These are phyloP conservation scores for Campaea margaritaria DNA, from an alignment of 2,888 invertebrate genomes.

Conservation along the genomic window DNA sequence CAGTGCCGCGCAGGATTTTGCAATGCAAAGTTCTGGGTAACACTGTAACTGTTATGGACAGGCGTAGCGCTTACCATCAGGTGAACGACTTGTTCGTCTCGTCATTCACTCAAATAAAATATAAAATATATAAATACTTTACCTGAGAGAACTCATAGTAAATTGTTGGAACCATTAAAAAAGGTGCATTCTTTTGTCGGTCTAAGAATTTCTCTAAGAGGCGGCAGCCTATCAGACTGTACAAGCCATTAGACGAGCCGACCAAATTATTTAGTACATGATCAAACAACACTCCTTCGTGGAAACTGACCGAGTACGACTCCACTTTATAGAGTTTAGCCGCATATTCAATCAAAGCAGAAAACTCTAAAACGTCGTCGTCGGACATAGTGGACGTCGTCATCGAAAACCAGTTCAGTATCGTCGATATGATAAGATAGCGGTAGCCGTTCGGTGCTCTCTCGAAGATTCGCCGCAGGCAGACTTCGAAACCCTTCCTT, in stretches of 20 bases:
- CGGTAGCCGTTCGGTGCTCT: slow-evolving; percentile 77
- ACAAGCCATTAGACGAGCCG: slow-evolving; percentile 70
- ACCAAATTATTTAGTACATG: slow-evolving; percentile 76
- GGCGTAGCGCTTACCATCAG: no score
- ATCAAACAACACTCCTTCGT: slow-evolving; percentile 76
- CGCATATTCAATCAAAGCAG: slow-evolving; percentile 81
- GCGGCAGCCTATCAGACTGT: slow-evolving; percentile 83
- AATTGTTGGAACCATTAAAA: slow-evolving; percentile 81
- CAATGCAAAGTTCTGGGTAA: no score
- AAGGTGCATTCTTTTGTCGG: slow-evolving; percentile 74
- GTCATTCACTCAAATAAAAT: no score
- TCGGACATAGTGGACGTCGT: slow-evolving; percentile 62
- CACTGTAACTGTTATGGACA: no score
- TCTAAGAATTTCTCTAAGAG: slow-evolving; percentile 85
- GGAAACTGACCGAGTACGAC: slow-evolving; percentile 72
- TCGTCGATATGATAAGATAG: slow-evolving; percentile 74
- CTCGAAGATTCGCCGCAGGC: slow-evolving; percentile 79
- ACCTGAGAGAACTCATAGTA: slow-evolving; percentile 71
- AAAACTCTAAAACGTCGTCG: slow-evolving; percentile 81
- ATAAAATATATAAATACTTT: no score
- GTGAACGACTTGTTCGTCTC: no score
- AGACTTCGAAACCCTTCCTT: slow-evolving; percentile 82
- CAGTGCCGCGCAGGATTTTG: no score
- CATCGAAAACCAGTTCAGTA: slow-evolving; percentile 81
- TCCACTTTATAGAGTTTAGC: slow-evolving; percentile 74